Base-by-base conservation (phyloP, 2,888 invertebrate species). In the Tetramorium bicarinatum region DNA sequence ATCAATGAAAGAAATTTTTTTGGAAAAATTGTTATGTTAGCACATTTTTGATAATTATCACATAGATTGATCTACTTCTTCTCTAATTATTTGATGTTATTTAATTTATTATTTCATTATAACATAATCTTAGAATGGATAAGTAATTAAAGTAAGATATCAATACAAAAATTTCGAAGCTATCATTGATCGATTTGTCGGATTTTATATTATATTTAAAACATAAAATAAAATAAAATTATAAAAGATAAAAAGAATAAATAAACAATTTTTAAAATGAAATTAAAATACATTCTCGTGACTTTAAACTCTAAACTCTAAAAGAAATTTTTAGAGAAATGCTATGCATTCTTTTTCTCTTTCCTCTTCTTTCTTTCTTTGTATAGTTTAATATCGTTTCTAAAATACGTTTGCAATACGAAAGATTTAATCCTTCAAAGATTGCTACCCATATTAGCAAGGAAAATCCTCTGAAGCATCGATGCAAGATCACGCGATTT, bases 381-480 rank as follows among this genome's bases (percentile, higher is more conserved):
- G 0, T 77, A 61, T 52, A 71, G 29, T 38, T 38, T 59, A 25
- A n/a, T 49, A 56, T 47, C 44, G 25, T 72, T 54, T 25, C 13
- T 2, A 34, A 25, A 11, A 15, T 21, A 21, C 8, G 1, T 41
- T 54, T 38, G 15, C 3, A 69, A 72, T 38, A 25, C 0, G 4
- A 71, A 61, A 52, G 9, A 41, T 41, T 3, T 34, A 34, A 52
- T 52, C 6, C 0, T 49, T 38, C 15, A 3, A 21, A 56, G 59
- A 74, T 59, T 59, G 41, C 18, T 62, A 91, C 92, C 92, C 91
- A 92, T 83, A 92, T 93, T 38, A 93, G 82, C 4, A 85, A 82
- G 4, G 91, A 88, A 82, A 92, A 92, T 84, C 92, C 92, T 95
- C 97, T 98, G 97, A 90, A 98, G 95, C 85, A 98, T 95, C 91